Evolutionary conservation across 2,113 vertebrate species (phyloP).

Genomic region (Nycticebus coucang): DNA sequence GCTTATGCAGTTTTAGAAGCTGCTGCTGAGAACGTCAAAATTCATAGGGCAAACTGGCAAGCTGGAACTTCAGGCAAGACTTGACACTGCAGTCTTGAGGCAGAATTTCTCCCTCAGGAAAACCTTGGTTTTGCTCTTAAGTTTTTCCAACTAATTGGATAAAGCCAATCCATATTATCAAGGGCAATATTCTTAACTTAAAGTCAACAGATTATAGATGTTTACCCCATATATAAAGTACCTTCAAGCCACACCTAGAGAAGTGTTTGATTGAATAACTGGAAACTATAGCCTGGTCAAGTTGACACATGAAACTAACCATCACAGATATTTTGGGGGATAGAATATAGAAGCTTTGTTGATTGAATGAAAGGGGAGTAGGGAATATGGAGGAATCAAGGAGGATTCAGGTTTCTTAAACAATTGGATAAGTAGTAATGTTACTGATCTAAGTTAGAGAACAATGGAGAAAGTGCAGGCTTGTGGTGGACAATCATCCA

Average conservation of each 20-base stretch:
- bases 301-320: not conserved
- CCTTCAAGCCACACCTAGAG: not conserved
- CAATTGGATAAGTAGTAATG: not conserved
- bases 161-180: not conserved
- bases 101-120: not conserved
- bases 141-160: not conserved
- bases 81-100: not conserved
- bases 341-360: not conserved
- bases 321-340: not conserved
- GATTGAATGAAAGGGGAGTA: not conserved
- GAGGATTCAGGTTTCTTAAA: not conserved
- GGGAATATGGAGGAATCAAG: not conserved
- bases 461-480: not conserved
- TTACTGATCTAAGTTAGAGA: not conserved
- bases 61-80: not conserved
- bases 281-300: not conserved
- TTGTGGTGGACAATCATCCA: not conserved
- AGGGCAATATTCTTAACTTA: not conserved
- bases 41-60: not conserved
- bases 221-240: not conserved
- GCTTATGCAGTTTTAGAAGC: not conserved
- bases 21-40: not conserved
- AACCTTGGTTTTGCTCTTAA: not conserved
- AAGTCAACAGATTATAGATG: slow-evolving; percentile 3
- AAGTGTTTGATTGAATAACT: not conserved